Evolutionary conservation across 2,888 invertebrate genomes (phyloP), one percentile per base, ranked within the genome.

Genomic region (Nemotelus nigrinus): DNA sequence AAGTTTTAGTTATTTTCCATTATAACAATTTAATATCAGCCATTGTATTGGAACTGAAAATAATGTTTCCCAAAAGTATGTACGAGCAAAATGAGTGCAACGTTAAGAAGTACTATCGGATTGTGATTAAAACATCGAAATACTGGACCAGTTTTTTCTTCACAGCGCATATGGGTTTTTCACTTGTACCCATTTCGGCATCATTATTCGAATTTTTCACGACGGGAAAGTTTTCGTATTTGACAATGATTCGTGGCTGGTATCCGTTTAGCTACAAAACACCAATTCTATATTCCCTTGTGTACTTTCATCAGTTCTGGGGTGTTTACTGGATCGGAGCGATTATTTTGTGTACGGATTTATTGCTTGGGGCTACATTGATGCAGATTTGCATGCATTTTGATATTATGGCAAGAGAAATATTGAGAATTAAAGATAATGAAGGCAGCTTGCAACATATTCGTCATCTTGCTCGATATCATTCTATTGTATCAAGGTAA

Each of bases 291-390:
- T 74, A 74, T 39, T 25, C 63, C 4, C 6, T 63, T 60, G 63
- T 74, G 6, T 74, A 74, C 25, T 74, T 60, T 60, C 74, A 74
- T 74, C 74, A 74, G 43, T 74, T 74, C 48, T 60, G 60, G 60
- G 74, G 60, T 10, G 74, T 74, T 25, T 74, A 74, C 63, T 74
- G 60, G 60, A 74, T 74, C 41, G 74, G 74, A 3, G 60, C 63
- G 8, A 39, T 60, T 3, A 60, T 74, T 60, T 53, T 74, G 8
- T 74, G 74, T 63, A 74, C 74, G 25, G 74, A 74, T 63, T 48
- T 74, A 2, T 60, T 74, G 50, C n/a, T 74, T 8, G 74, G 74
- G 3, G 53, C 47, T 60, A 63, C 45, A 3, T n/a, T 74, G 6
- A 60, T 74, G 60, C 74, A 74, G 39, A 44, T 74, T 39, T 74